phyloP scores from a whole-genome alignment of 2,888 invertebrate genomes.

The Nesidiocoris tenuis region DNA sequence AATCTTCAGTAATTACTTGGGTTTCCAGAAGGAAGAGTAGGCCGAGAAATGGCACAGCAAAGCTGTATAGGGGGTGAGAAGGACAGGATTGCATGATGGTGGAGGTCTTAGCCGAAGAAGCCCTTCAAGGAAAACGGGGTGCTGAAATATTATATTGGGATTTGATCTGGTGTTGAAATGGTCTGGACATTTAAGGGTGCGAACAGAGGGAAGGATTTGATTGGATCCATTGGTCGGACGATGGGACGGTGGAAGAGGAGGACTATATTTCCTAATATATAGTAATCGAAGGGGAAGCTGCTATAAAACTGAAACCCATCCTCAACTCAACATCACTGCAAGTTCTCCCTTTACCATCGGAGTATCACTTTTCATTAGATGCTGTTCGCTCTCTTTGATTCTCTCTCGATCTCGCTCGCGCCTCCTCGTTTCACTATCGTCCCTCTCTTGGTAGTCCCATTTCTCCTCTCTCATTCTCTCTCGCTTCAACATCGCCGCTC shows the following conservation, averaged over 20 bases:
- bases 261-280: constrained; percentile 49
- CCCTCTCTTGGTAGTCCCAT: not conserved
- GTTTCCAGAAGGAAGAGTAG: constrained; percentile 13
- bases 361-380: constrained; percentile 47
- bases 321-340: constrained; percentile 11
- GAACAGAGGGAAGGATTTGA: constrained; percentile 10
- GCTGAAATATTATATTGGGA: constrained; percentile 48
- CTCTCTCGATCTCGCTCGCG: not conserved
- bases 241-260: not conserved
- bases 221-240: not conserved
- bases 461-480: not conserved
- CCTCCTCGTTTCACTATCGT: not conserved
- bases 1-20: constrained; percentile 30
- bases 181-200: constrained; percentile 40
- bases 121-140: constrained; percentile 24
- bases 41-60: constrained; percentile 13
- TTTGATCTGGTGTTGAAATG: constrained; percentile 47
- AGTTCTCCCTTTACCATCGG: constrained; percentile 16
- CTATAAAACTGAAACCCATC: constrained; percentile 41
- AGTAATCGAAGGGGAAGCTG: constrained; percentile 47
- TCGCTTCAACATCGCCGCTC: constrained; percentile 1
- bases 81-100: no score
- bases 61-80: not conserved
- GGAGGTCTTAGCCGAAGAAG: constrained; percentile 12
- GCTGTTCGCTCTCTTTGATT: constrained; percentile 19